Base-by-base conservation (phyloP, 2,113 vertebrate genomes). In the Meles meles region DNA sequence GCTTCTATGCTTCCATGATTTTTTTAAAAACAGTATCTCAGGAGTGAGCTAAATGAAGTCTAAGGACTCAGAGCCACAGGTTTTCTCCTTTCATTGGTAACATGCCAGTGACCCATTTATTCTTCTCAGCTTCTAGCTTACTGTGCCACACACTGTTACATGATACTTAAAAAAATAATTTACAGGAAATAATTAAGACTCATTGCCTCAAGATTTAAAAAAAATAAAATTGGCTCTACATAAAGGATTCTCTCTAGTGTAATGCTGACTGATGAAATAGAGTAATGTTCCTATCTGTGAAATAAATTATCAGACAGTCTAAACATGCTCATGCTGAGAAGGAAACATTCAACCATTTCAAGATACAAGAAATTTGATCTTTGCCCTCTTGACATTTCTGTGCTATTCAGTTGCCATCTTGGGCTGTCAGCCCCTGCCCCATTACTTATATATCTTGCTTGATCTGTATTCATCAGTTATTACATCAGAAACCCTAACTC, bases 141-240 rank as follows among this genome's bases (percentile, higher is more conserved):
- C 44, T 77, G 21, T 42, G 29, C 42, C 59, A 91, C 14, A 76
- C 5, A 63, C 27, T 29, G 10, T 25, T 74, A n/a, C 42, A 44
- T 72, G 37, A 18, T 61, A 59, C 74, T 93, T 52, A 37, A 77
- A 37, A 90, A 67, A 67, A 71, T 93, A 79, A 90, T 88, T 61
- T 90, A 76, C 11, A 76, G 71, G 49, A 61, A 95, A 88, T 67
- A 94, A 97, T 95, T 94, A 93, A 88, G 44, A 12, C 31, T 90
- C 25, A 91, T n/a, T 93, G 92, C 34, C 81, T 82, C 67, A 39
- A 93, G 63, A 65, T 71, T 80, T 55, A 67, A 55, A 93, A 93
- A 76, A 77, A 44, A 37, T 37, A n/a, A 37, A 96, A 52, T 63
- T 92, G 79, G 47, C 42, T 52, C 2, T 20, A 3, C 72, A 21